Percentiles rank a stretch among this genome's conserved stretches.
phyloP scores from a whole-genome alignment of 2,888 invertebrate genomes.

The Aphodius granarius region DNA sequence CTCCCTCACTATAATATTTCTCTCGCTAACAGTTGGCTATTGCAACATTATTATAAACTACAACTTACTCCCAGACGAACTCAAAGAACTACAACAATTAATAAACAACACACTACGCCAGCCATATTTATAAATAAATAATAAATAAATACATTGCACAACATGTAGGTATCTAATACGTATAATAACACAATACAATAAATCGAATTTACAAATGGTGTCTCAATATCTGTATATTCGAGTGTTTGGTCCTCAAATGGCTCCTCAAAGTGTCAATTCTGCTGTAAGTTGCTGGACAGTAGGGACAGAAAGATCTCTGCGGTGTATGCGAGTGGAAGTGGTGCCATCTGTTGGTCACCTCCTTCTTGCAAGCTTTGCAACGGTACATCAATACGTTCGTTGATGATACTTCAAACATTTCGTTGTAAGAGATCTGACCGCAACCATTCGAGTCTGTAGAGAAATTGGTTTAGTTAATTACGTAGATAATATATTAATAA shows the following conservation, averaged over 20 bases:
- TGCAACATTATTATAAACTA: neutral
- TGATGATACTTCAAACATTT: conserved; percentile 75
- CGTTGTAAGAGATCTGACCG: conserved; percentile 71
- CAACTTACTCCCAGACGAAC: neutral
- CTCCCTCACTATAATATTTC: neutral
- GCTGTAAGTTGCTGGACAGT: conserved; percentile 85
- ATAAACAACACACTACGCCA: neutral
- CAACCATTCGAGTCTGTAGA: conserved; percentile 33
- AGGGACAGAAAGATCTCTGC: conserved; percentile 78
- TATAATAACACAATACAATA: neutral
- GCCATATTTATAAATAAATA: neutral
- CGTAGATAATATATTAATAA: neutral
- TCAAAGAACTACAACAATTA: neutral
- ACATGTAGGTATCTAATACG: neutral
- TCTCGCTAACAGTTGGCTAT: neutral
- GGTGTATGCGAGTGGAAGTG: conserved; percentile 84
- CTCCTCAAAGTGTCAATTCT: conserved; percentile 84
- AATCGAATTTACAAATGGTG: neutral
- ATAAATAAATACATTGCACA: neutral
- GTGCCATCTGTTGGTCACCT: conserved; percentile 87
- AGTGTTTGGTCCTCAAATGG: conserved; percentile 78
- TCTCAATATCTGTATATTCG: conserved; percentile 5
- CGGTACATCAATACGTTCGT: conserved; percentile 76
- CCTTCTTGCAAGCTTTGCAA: conserved; percentile 81
- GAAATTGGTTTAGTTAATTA: conserved; percentile 9